Conservation (phyloP, 2,797 vertebrate species). For the Jordanella pulchra region DNA sequence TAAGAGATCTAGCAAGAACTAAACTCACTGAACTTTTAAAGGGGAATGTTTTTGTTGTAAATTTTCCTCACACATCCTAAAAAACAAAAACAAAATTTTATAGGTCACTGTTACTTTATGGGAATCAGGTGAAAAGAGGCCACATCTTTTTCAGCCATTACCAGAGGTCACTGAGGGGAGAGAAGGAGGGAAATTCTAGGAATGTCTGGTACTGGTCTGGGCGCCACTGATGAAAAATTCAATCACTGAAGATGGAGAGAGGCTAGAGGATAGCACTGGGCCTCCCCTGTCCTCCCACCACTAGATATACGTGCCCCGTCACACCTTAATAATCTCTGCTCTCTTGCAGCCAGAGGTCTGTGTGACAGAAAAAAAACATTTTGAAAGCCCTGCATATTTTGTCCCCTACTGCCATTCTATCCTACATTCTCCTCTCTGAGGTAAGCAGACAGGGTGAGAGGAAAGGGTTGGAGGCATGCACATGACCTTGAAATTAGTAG, state of each 20-base stretch:
- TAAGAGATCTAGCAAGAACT: too few relatives aligned
- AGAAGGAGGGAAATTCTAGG: constrained; percentile 45
- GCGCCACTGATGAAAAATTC: constrained; percentile 63
- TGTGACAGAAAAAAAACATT: constrained; percentile 39
- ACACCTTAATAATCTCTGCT: constrained; percentile 49
- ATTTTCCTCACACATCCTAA: constrained; percentile 61
- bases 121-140: constrained; percentile 77
- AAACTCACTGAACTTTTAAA: too few relatives aligned
- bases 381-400: constrained; percentile 36
- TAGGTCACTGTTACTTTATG: constrained; percentile 56
- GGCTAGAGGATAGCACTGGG: constrained; percentile 31
- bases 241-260: constrained; percentile 55
- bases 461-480: constrained; percentile 59
- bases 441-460: constrained; percentile 53
- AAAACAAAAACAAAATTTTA: constrained; percentile 65
- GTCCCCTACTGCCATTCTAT: constrained; percentile 28
- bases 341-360: constrained; percentile 35
- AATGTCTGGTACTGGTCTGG: constrained; percentile 57
- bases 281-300: constrained; percentile 51
- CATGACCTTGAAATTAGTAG: constrained; percentile 82
- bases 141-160: constrained; percentile 51
- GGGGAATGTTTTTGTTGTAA: background rate
- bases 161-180: constrained; percentile 48
- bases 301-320: constrained; percentile 44
- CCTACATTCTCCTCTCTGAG: constrained; percentile 50